phyloP scores from a whole-genome alignment of 1,140 invertebrate genomes.

The Lepidurus packardi region DNA sequence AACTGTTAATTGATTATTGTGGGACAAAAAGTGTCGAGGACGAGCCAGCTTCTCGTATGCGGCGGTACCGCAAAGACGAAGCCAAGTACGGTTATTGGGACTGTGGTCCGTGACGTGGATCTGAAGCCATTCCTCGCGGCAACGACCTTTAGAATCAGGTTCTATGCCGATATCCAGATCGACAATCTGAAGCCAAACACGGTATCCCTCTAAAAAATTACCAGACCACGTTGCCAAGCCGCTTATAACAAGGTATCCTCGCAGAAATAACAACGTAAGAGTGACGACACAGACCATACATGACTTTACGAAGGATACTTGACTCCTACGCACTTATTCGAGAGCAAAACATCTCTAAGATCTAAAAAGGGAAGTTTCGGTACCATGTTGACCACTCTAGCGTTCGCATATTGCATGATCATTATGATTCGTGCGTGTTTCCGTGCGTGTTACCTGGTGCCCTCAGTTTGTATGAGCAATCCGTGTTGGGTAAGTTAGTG shows the following conservation, averaged over 20 bases:
- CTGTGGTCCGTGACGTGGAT: not conserved
- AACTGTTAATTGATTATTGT: not conserved
- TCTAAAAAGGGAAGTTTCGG: too few species aligned
- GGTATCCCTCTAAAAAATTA: not conserved
- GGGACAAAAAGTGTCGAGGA: not conserved
- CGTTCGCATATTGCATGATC: too few species aligned
- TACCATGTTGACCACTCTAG: too few species aligned
- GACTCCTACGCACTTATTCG: too few species aligned
- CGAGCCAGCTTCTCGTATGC: not conserved
- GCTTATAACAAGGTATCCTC: too few species aligned
- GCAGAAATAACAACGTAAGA: too few species aligned
- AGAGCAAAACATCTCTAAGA: too few species aligned
- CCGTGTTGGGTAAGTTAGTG: slow-evolving; percentile 57
- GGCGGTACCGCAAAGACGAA: not conserved
- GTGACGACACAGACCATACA: too few species aligned
- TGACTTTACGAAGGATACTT: too few species aligned
- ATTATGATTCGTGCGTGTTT: slow-evolving; percentile 20
- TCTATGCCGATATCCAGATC: not conserved
- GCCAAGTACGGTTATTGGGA: not conserved
- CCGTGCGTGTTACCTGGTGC: slow-evolving; percentile 49
- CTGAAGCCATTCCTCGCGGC: slow-evolving; percentile 8
- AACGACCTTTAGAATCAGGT: slow-evolving; percentile 8
- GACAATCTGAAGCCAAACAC: not conserved
- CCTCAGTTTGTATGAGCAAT: slow-evolving; percentile 59
- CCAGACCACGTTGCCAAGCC: too few species aligned